Conservation (phyloP, 2,113 vertebrate species). For the Chroicocephalus ridibundus region DNA sequence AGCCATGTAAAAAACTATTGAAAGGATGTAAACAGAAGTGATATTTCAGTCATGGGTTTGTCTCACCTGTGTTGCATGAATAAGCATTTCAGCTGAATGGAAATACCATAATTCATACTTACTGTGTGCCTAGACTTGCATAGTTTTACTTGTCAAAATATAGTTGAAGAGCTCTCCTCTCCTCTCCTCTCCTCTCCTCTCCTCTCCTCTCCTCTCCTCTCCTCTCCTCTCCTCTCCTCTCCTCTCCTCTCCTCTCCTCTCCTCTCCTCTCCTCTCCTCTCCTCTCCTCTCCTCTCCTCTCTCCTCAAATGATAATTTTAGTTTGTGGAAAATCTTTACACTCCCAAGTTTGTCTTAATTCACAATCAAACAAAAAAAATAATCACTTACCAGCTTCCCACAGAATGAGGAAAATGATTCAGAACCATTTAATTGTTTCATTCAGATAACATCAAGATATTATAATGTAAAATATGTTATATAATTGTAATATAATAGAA, state of each 20-base stretch:
- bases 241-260: background rate
- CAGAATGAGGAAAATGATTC: background rate
- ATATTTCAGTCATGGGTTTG: background rate
- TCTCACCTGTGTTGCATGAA: background rate
- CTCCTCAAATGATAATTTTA: background rate
- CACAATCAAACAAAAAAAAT: background rate
- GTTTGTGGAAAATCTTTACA: background rate
- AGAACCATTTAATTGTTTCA: background rate
- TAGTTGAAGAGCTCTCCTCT: background rate
- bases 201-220: background rate
- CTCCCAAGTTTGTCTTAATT: background rate
- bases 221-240: background rate
- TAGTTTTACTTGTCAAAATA: background rate
- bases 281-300: too few relatives aligned
- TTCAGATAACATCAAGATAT: constrained; percentile 1
- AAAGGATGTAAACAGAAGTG: background rate
- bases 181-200: background rate
- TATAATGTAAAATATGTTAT: constrained; percentile 2
- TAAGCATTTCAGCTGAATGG: background rate
- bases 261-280: background rate
- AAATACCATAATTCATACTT: background rate
- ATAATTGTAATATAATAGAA: background rate
- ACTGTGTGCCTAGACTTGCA: background rate
- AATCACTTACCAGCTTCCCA: background rate
- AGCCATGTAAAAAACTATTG: background rate